Evolutionary conservation across 2,797 vertebrate species (phyloP).

Genomic region (Cetoscarus ocellatus): DNA sequence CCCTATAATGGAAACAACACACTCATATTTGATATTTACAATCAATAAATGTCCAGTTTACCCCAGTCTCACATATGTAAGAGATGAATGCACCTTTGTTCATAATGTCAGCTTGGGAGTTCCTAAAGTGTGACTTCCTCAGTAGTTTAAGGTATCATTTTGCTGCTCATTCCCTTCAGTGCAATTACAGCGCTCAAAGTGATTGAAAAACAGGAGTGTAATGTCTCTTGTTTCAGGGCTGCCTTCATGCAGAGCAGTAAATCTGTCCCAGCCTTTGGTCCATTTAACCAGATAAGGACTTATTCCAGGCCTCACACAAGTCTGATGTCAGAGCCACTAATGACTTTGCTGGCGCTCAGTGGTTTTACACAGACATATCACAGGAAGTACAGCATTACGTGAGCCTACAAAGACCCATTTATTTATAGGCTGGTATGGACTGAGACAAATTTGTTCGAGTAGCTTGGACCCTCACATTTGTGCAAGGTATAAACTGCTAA

Average conservation of each 20-base stretch:
- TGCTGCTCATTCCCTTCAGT: constrained; percentile 67
- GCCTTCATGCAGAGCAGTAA: constrained; percentile 74
- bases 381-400: constrained; percentile 62
- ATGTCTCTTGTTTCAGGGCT: constrained; percentile 78
- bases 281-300: constrained; percentile 78
- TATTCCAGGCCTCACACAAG: constrained; percentile 68
- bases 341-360: constrained; percentile 64
- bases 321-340: constrained; percentile 72
- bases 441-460: constrained; percentile 48
- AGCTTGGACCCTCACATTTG: constrained; percentile 30
- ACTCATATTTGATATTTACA: constrained; percentile 54
- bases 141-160: constrained; percentile 72
- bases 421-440: constrained; percentile 56
- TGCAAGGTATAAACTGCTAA: constrained; percentile 39
- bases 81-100: constrained; percentile 70
- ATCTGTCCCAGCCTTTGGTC: constrained; percentile 74
- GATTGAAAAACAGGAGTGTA: constrained; percentile 73
- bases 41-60: constrained; percentile 43
- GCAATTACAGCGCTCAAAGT: constrained; percentile 70
- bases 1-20: constrained; percentile 42
- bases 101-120: constrained; percentile 58
- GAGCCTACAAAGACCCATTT: constrained; percentile 36
- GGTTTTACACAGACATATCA: constrained; percentile 63
- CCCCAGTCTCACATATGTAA: constrained; percentile 27
- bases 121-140: constrained; percentile 64